Base-by-base conservation (phyloP, 2,888 invertebrate genomes). In the Himalopsyche tibetana region DNA sequence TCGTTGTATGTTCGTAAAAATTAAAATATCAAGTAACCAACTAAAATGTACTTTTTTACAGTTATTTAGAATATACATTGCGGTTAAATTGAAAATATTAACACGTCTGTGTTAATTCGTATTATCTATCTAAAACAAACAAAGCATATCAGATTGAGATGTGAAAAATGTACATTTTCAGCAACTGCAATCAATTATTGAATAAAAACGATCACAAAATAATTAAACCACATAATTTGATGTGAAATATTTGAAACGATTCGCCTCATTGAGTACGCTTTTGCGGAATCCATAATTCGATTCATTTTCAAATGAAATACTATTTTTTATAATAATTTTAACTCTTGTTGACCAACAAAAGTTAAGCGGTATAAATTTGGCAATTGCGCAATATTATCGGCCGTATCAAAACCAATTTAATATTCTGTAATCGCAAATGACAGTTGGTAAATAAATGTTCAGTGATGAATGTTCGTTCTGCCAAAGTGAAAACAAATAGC, bases 271-370 rank as follows among this genome's bases (percentile, higher is more conserved):
- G 38, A 28, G 28, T 5, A 36, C 74, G 38, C 38, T 15, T 36
- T 74, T 28, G 19, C 74, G 74, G 36, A 28, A 74, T 74, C 36
- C 74, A 74, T 74, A 74, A 74, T 38, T 74, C 74, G 74, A 74
- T 74, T 74, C 0, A 74, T 15, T 74, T 36, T 63, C 28, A 28
- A 51, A 15, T 8, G 51, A 51, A 51, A 51, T 11, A 36, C 74
- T 15, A 69, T 69, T 69, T 69, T 74, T 74, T 74, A 38, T 51
- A 74, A 38, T 74, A 74, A 74, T 74, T 74, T 74, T 38, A 74
- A 74, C 38, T 74, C 74, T 74, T 74, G 36, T 2, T 38, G 9
- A 74, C 38, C 36, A 28, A 36, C 28, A 15, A 36, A 36, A 69
- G 9, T 69, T 69, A 2, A 74, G 5, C 74, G 74, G 12, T 12